Evolutionary conservation across 2,113 vertebrate genomes (phyloP).

Genomic region (Nycticryphes semicollaris): DNA sequence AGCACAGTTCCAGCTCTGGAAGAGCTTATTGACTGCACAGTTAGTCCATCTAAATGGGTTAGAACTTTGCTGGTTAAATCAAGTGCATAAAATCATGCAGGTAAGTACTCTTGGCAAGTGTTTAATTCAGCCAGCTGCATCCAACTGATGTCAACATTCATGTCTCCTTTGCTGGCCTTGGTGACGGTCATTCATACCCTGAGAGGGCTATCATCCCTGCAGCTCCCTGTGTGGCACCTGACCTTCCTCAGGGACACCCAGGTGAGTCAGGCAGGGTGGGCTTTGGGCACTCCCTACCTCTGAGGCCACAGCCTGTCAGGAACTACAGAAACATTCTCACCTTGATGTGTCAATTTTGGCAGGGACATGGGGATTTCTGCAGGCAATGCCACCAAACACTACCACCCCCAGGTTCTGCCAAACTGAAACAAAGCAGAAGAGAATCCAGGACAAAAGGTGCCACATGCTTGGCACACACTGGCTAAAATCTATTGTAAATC

Average conservation of each 20-base stretch:
- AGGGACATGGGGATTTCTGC: neutral
- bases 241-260: neutral
- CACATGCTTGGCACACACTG: neutral
- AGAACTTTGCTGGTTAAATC: neutral
- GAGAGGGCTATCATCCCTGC: neutral
- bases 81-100: neutral
- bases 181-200: neutral
- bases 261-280: neutral
- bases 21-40: neutral
- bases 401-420: neutral
- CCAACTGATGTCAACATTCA: neutral
- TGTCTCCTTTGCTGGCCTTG: neutral
- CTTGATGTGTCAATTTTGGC: accelerated
- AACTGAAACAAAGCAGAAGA: neutral
- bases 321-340: neutral
- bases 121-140: neutral
- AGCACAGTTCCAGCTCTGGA: neutral
- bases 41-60: neutral
- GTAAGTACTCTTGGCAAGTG: neutral
- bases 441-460: neutral
- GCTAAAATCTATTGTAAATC: neutral
- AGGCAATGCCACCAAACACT: neutral
- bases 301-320: neutral
- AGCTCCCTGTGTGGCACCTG: neutral
- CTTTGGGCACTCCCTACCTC: too few species aligned